Conservation (phyloP, 2,113 vertebrate genomes). For the Lucifuga dentata region DNA sequence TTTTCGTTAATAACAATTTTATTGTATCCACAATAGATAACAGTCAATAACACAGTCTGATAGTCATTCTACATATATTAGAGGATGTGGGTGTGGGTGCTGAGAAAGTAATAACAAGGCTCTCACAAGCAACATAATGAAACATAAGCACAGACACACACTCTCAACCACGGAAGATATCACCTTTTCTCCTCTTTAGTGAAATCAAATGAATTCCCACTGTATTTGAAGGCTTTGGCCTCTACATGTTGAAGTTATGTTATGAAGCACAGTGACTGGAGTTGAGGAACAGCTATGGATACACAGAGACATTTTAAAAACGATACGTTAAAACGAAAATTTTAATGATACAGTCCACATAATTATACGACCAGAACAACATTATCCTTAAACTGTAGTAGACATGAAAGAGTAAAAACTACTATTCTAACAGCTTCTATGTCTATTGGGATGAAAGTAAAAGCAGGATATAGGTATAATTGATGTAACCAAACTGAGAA, state of each 20-base stretch:
- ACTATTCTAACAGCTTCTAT: background rate
- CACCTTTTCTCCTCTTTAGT: no score
- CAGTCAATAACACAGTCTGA: background rate
- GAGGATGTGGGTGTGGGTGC: background rate
- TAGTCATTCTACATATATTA: background rate
- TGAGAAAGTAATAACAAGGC: background rate
- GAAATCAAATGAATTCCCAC: no score
- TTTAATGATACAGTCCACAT: no score
- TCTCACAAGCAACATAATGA: slow-evolving; percentile 3
- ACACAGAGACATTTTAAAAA: no score
- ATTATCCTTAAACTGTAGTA: background rate
- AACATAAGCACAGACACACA: background rate
- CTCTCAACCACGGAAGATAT: no score
- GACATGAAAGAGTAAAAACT: background rate
- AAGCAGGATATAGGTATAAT: background rate
- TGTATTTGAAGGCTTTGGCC: background rate
- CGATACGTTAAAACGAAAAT: no score
- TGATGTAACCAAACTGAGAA: slow-evolving; percentile 6
- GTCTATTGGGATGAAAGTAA: background rate
- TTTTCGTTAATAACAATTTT: background rate
- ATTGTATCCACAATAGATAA: background rate
- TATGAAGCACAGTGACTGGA: background rate
- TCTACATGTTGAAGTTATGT: no score
- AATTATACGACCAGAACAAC: background rate
- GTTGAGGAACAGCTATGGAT: no score